phyloP scores from a whole-genome alignment of 2,113 vertebrate genomes.

The Phalacrocorax aristotelis region DNA sequence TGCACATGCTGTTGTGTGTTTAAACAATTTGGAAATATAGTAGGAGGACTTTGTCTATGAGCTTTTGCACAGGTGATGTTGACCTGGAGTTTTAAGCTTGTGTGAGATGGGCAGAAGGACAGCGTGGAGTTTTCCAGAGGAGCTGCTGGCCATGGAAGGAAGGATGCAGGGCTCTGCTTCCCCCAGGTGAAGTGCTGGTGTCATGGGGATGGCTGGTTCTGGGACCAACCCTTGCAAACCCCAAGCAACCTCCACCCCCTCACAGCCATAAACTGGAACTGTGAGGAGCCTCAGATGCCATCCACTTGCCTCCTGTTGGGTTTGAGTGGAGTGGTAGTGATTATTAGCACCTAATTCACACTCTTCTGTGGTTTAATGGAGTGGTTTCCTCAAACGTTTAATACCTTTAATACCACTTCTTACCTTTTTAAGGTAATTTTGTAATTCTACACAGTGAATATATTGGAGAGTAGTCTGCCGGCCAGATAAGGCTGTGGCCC shows the following conservation, averaged over 20 bases:
- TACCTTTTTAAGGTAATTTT: not conserved
- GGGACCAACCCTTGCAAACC: not conserved
- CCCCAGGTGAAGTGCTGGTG: fast-evolving
- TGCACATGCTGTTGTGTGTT: not conserved
- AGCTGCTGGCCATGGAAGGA: not conserved
- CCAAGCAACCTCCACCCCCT: not conserved
- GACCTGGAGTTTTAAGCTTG: not conserved
- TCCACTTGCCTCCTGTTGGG: not conserved
- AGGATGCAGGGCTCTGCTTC: not conserved
- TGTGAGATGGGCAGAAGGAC: not conserved
- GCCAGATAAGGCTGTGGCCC: not conserved
- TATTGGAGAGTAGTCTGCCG: fast-evolving
- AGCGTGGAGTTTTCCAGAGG: not conserved
- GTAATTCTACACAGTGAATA: not conserved
- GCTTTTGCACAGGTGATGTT: not conserved
- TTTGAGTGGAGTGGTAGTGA: not conserved
- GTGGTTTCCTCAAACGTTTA: not conserved
- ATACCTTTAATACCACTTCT: not conserved
- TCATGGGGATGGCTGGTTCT: not conserved
- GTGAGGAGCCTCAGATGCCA: not conserved
- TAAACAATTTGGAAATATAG: not conserved
- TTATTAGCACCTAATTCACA: not conserved
- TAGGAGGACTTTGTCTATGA: not conserved
- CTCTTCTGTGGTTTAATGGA: not conserved
- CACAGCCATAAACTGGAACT: not conserved